A percentile compares a stretch with the other conserved stretches of the same genome.
These are phyloP conservation scores for Atethmia centrago DNA, from an alignment of 2,888 invertebrate genomes.

Conservation along the genomic window DNA sequence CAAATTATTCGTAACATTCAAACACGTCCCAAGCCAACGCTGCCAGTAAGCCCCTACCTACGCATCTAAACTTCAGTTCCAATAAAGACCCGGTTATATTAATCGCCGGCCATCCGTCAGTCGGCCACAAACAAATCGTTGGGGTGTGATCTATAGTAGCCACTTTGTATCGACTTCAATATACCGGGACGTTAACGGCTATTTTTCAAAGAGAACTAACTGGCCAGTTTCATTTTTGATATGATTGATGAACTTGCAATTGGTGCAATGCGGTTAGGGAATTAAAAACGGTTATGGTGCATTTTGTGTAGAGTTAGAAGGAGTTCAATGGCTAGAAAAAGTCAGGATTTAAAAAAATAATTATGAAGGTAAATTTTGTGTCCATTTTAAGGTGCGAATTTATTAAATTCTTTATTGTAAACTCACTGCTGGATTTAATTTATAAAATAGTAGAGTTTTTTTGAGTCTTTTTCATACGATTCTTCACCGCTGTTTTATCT, in stretches of 20 bases:
- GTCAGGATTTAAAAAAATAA: too few species aligned
- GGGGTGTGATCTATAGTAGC: constrained; percentile 74
- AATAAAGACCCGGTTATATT: constrained; percentile 78
- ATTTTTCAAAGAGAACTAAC: constrained; percentile 63
- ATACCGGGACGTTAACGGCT: constrained; percentile 65
- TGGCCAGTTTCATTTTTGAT: constrained; percentile 52
- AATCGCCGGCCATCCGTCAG: constrained; percentile 79
- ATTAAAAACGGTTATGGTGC: constrained; percentile 21
- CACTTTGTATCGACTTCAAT: constrained; percentile 76
- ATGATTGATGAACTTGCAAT: constrained; percentile 59
- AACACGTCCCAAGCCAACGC: neutral
- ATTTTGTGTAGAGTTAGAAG: neutral
- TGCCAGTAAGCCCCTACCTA: constrained; percentile 25
- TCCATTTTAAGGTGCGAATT: neutral
- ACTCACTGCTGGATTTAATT: neutral
- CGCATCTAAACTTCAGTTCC: constrained; percentile 67
- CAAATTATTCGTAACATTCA: neutral
- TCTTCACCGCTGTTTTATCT: neutral
- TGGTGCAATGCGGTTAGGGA: constrained; percentile 60
- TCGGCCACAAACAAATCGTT: constrained; percentile 80
- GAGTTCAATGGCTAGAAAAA: neutral
- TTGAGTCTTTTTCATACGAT: neutral
- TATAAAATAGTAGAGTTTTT: neutral
- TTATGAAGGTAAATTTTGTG: neutral
- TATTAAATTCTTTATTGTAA: neutral